Conservation (phyloP, 92 coral and sea anemone species). For the Porites rus region DNA sequence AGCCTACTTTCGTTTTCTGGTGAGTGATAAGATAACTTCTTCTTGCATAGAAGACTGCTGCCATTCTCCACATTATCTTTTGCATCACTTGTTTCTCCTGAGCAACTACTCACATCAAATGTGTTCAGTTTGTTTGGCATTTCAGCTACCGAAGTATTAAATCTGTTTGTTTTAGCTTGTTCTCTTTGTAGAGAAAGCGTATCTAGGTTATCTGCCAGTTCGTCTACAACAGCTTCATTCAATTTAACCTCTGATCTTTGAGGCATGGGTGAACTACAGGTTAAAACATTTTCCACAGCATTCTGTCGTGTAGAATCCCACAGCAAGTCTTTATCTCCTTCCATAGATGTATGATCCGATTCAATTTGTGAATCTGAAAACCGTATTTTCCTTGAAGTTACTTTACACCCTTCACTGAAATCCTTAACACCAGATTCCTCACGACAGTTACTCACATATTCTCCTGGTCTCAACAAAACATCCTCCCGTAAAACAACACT, state of each 20-base stretch:
- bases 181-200: constrained; percentile 5
- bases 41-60: constrained; percentile 11
- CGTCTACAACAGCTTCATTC: not conserved
- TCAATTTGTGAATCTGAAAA: constrained; percentile 16
- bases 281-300: not conserved
- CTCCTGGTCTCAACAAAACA: not conserved
- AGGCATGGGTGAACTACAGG: not conserved
- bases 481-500: constrained; percentile 13
- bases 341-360: not conserved
- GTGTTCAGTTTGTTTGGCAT: not conserved
- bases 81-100: not conserved
- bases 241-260: not conserved
- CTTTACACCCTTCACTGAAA: not conserved
- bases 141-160: not conserved
- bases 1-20: not conserved
- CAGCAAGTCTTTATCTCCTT: not conserved
- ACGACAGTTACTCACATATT: not conserved
- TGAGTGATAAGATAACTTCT: constrained; percentile 5
- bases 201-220: not conserved
- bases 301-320: not conserved
- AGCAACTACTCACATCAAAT: not conserved
- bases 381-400: constrained; percentile 8
- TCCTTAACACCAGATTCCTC: not conserved
- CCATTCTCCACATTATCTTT: not conserved
- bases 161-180: not conserved